Conservation (phyloP, 2,113 vertebrate genomes). For the Thamnophis sirtalis region DNA sequence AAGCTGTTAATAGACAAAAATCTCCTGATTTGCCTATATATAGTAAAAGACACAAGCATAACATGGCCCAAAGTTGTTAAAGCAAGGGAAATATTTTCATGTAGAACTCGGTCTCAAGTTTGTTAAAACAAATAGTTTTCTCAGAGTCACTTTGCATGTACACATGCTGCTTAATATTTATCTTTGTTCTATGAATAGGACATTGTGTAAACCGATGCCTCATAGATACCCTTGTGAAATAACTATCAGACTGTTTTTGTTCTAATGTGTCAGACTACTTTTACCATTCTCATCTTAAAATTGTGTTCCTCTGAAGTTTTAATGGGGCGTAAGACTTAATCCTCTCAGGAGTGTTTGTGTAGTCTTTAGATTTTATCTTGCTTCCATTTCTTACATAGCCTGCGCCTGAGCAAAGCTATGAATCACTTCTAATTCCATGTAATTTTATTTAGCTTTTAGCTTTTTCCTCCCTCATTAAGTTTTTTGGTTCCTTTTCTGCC, state of each 20-base stretch:
- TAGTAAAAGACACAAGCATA: neutral
- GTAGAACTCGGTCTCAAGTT: neutral
- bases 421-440: neutral
- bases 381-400: neutral
- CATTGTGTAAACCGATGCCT: neutral
- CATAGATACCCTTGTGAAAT: neutral
- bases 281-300: neutral
- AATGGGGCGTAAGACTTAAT: neutral
- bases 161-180: neutral
- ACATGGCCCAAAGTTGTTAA: neutral
- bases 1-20: neutral
- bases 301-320: neutral
- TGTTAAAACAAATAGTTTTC: neutral
- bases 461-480: neutral
- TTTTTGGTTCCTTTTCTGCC: neutral
- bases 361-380: slow-evolving; percentile 2
- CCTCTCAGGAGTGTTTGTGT: neutral
- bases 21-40: neutral
- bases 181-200: neutral
- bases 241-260: neutral
- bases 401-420: neutral
- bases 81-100: neutral
- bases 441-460: neutral
- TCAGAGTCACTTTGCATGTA: neutral
- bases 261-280: neutral